Percentiles rank a stretch among this genome's conserved stretches.
These are phyloP conservation scores for Aphis craccivora DNA, from an alignment of 1,140 invertebrate species.

Conservation along the genomic window DNA sequence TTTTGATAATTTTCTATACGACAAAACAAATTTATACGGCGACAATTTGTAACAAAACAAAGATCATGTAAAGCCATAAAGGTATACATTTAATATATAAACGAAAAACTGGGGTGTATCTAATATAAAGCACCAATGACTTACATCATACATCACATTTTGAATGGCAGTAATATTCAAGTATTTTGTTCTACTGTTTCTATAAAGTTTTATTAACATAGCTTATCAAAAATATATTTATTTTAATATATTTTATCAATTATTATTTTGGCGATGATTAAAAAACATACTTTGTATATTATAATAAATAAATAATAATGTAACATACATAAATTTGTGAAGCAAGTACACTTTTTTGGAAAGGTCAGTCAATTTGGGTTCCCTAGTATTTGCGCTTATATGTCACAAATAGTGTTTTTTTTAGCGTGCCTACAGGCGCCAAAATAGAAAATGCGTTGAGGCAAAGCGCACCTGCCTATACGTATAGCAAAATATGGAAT, in stretches of 20 bases:
- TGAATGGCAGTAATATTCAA: too few relatives aligned
- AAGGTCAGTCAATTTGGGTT: not conserved
- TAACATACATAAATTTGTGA: not conserved
- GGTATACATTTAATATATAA: not conserved
- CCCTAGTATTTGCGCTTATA: not conserved
- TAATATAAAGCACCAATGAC: not conserved
- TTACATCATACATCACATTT: too few relatives aligned
- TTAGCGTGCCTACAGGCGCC: not conserved
- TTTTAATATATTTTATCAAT: too few relatives aligned
- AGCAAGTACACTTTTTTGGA: not conserved
- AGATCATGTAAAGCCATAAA: not conserved
- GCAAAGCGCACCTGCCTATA: not conserved
- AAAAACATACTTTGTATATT: too few relatives aligned
- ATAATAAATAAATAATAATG: too few relatives aligned
- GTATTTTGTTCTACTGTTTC: too few relatives aligned
- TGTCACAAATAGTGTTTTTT: not conserved
- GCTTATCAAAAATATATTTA: too few relatives aligned
- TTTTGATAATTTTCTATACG: not conserved
- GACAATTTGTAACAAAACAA: not conserved
- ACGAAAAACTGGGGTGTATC: not conserved
- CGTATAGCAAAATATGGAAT: not conserved
- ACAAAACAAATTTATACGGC: not conserved
- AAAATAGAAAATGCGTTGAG: not conserved
- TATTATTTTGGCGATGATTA: too few relatives aligned
- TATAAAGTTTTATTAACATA: too few relatives aligned